Conservation (phyloP, 2,888 invertebrate genomes). For the Laothoe populi region DNA sequence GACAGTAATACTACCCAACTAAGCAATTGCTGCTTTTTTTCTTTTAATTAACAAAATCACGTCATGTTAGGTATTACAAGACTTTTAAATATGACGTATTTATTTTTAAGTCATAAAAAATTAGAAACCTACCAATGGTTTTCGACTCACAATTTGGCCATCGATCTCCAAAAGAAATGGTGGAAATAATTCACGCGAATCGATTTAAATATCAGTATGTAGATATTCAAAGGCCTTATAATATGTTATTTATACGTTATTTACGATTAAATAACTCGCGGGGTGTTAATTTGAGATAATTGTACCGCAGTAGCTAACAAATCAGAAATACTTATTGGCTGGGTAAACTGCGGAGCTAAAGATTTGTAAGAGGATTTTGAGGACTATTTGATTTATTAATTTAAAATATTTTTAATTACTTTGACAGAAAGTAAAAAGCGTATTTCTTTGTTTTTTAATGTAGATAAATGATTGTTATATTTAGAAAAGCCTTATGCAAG, state of each 20-base stretch:
- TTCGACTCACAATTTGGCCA: background rate
- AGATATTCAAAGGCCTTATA: slow-evolving; percentile 44
- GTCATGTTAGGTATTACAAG: no score
- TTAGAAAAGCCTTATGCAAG: no score
- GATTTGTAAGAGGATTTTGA: no score
- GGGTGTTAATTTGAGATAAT: slow-evolving; percentile 61
- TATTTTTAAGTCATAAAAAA: no score
- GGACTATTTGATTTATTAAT: no score
- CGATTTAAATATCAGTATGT: slow-evolving; percentile 45
- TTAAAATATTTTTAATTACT: no score
- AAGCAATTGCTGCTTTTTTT: no score
- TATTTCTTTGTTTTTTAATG: no score
- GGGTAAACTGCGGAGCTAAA: background rate
- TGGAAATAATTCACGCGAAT: slow-evolving; percentile 41
- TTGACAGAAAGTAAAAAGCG: no score
- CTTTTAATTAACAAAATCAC: no score
- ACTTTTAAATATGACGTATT: background rate
- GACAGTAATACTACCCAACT: no score
- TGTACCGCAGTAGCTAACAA: slow-evolving; percentile 48
- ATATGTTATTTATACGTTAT: slow-evolving; percentile 43
- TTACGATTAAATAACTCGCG: slow-evolving; percentile 43
- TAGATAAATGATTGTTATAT: no score
- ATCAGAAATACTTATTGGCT: slow-evolving; percentile 38
- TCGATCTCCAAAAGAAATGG: slow-evolving; percentile 37
- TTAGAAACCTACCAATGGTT: background rate